phyloP scores from a whole-genome alignment of 2,888 invertebrate species.

The Ephialtes manifestator region DNA sequence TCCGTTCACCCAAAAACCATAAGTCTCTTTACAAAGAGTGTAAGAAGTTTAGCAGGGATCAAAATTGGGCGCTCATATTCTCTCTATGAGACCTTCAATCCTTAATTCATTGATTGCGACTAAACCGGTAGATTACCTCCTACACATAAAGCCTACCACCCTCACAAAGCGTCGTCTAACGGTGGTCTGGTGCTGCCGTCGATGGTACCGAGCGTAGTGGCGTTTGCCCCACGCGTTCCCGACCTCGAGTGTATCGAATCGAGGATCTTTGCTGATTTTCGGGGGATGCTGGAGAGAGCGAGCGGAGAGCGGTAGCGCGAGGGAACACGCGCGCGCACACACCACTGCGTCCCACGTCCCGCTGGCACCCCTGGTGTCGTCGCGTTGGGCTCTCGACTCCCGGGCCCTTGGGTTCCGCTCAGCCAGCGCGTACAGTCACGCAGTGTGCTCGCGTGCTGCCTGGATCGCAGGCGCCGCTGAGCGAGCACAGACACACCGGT shows the following conservation, averaged over 20 bases:
- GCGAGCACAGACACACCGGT: constrained; percentile 56
- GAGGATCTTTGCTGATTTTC: constrained; percentile 84
- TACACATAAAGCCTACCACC: background rate
- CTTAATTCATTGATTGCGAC: constrained; percentile 19
- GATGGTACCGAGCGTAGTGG: constrained; percentile 10
- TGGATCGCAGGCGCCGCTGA: constrained; percentile 81
- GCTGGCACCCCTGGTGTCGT: constrained; percentile 66
- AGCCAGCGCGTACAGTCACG: constrained; percentile 73
- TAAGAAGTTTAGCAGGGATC: too few species aligned
- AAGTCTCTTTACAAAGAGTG: too few species aligned
- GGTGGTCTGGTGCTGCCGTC: constrained; percentile 24
- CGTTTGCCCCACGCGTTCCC: constrained; percentile 73
- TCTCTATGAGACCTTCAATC: background rate
- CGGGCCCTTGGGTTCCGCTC: constrained; percentile 77
- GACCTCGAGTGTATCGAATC: constrained; percentile 81
- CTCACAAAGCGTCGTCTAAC: constrained; percentile 16
- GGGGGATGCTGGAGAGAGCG: constrained; percentile 77
- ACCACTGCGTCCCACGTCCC: constrained; percentile 65
- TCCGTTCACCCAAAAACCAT: too few species aligned
- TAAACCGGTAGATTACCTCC: background rate
- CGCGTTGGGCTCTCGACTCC: constrained; percentile 73
- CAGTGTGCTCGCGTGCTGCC: constrained; percentile 82
- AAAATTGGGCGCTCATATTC: too few species aligned
- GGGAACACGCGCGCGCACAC: constrained; percentile 66
- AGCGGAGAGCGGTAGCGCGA: constrained; percentile 24